A percentile compares a stretch with the other conserved stretches of the same genome.
These are phyloP conservation scores for Cephus pygmeus DNA, from an alignment of 2,888 invertebrate genomes.

Conservation along the genomic window DNA sequence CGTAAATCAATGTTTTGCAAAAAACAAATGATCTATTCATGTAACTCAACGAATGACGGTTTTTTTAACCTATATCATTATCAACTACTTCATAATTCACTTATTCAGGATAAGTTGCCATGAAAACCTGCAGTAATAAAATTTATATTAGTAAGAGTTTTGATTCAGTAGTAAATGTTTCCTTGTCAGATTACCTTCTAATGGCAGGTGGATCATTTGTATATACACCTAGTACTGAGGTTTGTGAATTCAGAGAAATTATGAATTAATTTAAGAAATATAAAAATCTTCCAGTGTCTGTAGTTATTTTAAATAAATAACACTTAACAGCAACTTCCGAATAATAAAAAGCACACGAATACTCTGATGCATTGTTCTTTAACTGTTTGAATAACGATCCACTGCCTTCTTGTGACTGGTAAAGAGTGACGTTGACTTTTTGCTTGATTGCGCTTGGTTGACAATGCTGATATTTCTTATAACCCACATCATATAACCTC, in stretches of 20 bases:
- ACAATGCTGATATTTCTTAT: constrained; percentile 16
- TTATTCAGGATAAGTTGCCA: background rate
- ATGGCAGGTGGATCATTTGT: background rate
- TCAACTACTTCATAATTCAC: background rate
- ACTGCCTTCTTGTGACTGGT: constrained; percentile 1
- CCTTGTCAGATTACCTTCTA: background rate
- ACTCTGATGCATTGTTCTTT: background rate
- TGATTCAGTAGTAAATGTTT: background rate
- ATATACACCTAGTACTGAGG: background rate
- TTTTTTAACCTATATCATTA: background rate
- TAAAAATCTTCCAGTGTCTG: background rate
- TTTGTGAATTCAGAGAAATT: background rate
- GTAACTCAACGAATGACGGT: background rate
- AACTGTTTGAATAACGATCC: constrained; percentile 3
- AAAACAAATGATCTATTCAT: background rate
- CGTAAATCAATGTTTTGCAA: background rate
- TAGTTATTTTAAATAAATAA: background rate
- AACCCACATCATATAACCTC: constrained; percentile 17
- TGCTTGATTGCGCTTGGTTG: constrained; percentile 16
- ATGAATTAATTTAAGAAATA: background rate
- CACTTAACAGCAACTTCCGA: background rate
- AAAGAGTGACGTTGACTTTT: constrained; percentile 5
- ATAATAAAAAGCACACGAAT: background rate
- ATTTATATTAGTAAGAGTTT: background rate
- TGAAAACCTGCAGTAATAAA: background rate